Evolutionary conservation across 2,797 vertebrate species (phyloP).

Genomic region (Synanceia verrucosa): DNA sequence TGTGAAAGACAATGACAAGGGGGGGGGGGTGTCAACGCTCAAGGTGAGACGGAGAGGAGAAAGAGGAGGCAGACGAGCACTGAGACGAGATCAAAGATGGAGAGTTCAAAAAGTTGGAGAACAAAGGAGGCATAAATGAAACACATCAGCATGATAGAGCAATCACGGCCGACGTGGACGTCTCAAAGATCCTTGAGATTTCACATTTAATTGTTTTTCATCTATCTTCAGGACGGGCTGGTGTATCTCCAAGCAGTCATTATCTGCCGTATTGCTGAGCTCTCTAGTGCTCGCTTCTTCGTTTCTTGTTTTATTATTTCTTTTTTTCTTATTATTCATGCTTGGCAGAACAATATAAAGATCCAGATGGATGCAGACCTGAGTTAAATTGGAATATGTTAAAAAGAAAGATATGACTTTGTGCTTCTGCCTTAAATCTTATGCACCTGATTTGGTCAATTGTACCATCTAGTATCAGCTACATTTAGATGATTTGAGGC

Average conservation of each 20-base stretch:
- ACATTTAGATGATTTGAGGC: not conserved
- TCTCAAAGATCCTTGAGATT: conserved; percentile 62
- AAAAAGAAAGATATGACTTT: not conserved
- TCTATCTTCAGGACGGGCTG: conserved; percentile 54
- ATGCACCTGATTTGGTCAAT: not conserved
- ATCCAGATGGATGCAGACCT: conserved; percentile 8
- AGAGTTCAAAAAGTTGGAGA: conserved; percentile 64
- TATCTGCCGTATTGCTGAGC: conserved; percentile 26
- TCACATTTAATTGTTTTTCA: conserved; percentile 61
- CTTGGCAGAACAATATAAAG: not conserved
- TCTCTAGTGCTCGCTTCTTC: conserved; percentile 5
- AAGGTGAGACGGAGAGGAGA: conserved; percentile 64
- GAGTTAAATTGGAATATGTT: conserved; percentile 6
- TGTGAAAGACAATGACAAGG: conserved; percentile 58
- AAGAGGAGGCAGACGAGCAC: conserved; percentile 43
- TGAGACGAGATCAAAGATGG: conserved; percentile 65
- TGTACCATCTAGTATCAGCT: not conserved
- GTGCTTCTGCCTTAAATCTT: conserved; percentile 2
- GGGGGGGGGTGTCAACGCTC: conserved; percentile 44
- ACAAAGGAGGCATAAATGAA: conserved; percentile 67
- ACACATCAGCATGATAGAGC: conserved; percentile 49
- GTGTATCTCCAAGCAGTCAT: conserved; percentile 44
- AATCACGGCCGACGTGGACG: conserved; percentile 33
- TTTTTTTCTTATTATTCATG: not conserved
- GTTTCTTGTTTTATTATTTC: conserved; percentile 19